Base-by-base conservation (phyloP, 2,113 vertebrate species). In the Axis porcinus region DNA sequence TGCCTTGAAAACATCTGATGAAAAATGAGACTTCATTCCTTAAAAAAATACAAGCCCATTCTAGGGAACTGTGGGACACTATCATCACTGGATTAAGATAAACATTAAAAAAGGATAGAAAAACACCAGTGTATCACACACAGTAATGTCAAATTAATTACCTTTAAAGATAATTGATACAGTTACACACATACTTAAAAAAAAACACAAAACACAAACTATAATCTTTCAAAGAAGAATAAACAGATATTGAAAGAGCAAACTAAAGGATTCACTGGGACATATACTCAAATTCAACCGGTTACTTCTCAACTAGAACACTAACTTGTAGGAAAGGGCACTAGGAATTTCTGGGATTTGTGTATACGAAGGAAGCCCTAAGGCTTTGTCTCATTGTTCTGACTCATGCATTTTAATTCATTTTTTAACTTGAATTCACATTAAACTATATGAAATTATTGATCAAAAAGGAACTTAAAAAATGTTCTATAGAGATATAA, bases 341-440 rank as follows among this genome's bases (percentile, higher is more conserved):
- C 36, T 47, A 84, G 28, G 36, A 92, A 86, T 57, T 57, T 84
- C 55, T 95, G n/a, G 27, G 79, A 36, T 78, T 89, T 89, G 27
- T 83, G 23, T 40, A 62, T 5, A 62, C 14, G 23, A 88, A 89
- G 52, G 19, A 88, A 89, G 52, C 11, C 33, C 19, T 70, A 81
- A 86, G 36, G 21, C 27, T 97, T 82, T 92, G 60, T 83, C 40
- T 16, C 62, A 87, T 36, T 96, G 45, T 50, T 82, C 88, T 91
- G 87, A 84, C 17, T 82, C 85, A 67, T 40, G 62, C 21, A 93
- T 43, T 76, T 78, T 50, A 89, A 89, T 83, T 94, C 13, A 94
- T 43, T 97, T 95, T 95, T 91, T 17, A 82, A 95, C 85, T 17
- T 87, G 36, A 94, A 81, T 90, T 96, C 82, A 43, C 43, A 85